Evolutionary conservation across 2,797 vertebrate species (phyloP).

Genomic region (Columba guinea): DNA sequence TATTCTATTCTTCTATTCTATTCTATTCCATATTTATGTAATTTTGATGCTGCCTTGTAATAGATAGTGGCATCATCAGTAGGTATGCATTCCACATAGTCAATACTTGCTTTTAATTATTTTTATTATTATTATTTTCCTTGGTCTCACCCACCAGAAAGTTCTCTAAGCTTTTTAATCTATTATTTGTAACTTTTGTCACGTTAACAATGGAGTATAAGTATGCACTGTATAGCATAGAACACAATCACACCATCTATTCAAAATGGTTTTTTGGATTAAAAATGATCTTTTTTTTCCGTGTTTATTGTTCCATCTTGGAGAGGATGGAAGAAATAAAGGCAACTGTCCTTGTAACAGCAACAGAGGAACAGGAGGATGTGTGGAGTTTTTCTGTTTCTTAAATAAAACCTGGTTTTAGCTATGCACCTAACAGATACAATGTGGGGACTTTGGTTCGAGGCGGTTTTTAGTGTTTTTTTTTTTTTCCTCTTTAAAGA

Average conservation of each 20-base stretch:
- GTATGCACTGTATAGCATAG: background rate
- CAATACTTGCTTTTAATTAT: background rate
- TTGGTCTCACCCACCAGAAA: background rate
- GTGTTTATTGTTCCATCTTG: background rate
- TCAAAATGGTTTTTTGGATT: background rate
- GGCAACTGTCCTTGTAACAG: background rate
- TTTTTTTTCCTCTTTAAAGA: background rate
- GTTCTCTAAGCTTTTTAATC: background rate
- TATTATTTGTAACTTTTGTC: background rate
- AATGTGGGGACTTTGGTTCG: rapidly evolving
- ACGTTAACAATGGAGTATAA: background rate
- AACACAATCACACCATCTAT: background rate
- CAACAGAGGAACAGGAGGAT: background rate
- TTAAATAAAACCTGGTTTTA: background rate
- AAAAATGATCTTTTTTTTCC: background rate
- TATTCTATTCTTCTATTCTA: background rate
- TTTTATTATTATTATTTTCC: background rate
- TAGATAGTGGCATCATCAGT: background rate
- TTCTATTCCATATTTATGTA: background rate
- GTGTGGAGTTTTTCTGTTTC: background rate
- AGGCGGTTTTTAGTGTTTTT: rapidly evolving
- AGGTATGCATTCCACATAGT: background rate
- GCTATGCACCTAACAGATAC: background rate
- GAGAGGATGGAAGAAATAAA: background rate
- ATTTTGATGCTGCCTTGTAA: background rate